Base-by-base conservation (phyloP, 2,113 vertebrate species). In the Odobenus rosmarus region DNA sequence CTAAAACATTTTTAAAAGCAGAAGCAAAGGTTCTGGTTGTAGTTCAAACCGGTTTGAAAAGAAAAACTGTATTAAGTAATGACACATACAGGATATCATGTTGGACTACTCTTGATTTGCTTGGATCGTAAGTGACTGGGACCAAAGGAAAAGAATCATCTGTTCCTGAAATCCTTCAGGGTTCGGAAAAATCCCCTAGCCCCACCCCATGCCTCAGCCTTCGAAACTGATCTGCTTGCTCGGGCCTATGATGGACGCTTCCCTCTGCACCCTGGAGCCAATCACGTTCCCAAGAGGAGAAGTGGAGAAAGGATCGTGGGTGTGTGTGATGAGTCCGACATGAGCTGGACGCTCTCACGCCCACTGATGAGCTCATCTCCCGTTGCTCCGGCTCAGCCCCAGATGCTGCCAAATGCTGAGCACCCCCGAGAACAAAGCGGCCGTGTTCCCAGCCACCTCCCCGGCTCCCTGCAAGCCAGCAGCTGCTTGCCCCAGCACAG, bases 291-390 rank as follows among this genome's bases (percentile, higher is more conserved):
- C 36, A 2, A n/a, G 36, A 23, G 5, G 1, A 2, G 59, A 81
- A 31, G 49, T 0, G 4, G 46, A 33, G 57, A 23, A 5, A 13
- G 51, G 31, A 18, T 1, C 1, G 26, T 1, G 10, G 0, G 53
- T 15, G 51, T 24, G 33, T 2, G 33, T 59, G 88, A 77, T 6
- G 51, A 96, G n/a, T 36, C 77, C 36, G 62, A 49, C 3, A 6
- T 0, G 53, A 88, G 61, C 26, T 6, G 59, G 67, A 67, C 1
- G 77, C 21, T 57, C 83, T 61, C 42, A 53, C 1, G 11, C 84
- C 88, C 59, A 24, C 62, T 7, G 15, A 8, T 36, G 64, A 97
- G 69, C 91, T 92, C 67, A 31, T 46, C 90, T 82, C 97, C 74
- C 24, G 7, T 9, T 49, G 15, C 26, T 77, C 42, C 14, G 5